Base-by-base conservation (phyloP, 2,888 invertebrate genomes). In the Laspeyria flexula region DNA sequence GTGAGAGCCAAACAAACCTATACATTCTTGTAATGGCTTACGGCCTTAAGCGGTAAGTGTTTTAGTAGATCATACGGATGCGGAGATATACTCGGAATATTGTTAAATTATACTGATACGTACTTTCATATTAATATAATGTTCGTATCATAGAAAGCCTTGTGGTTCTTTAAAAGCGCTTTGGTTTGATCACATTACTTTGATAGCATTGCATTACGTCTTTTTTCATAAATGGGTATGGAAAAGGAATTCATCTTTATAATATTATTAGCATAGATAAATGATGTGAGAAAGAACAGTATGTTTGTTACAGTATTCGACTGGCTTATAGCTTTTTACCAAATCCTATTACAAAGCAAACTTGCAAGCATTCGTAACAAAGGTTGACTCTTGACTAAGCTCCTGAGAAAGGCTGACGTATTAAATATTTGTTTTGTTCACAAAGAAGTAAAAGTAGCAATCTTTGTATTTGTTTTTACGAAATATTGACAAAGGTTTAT, bases 271-370 rank as follows among this genome's bases (percentile, higher is more conserved):
- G 2, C 5, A 2, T 12, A 12, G 2, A 25, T 4, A 41, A 29
- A 40, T 40, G 23, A 30, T 6, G 3, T 1, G 5, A 18, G 11
- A 9, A 30, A 12, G 5, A 5, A 13, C 13, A 33, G 5, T n/a
- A 35, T 34, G 7, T 16, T 27, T 34, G n/a, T 15, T 11, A 27
- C n/a, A 13, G 16, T 23, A 33, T 21, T 33, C 11, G 16, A 27
- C 27, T 43, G n/a, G 15, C 10, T 10, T 15, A 7, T 27, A 34
- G 35, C 15, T n/a, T 35, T 35, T 2, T 3, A 18, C 5, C 11
- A 43, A 43, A 43, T 43, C 29, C 21, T 35, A 43, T 43, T 37
- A 37, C 43, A 37, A 29, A 27, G 18, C 9, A 37, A 29, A 43
- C 33, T 37, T 43, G 18, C 18, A 10, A 43, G 43, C 29, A 12